Conservation (phyloP, 1,140 invertebrate genomes). For the Apis florea region DNA sequence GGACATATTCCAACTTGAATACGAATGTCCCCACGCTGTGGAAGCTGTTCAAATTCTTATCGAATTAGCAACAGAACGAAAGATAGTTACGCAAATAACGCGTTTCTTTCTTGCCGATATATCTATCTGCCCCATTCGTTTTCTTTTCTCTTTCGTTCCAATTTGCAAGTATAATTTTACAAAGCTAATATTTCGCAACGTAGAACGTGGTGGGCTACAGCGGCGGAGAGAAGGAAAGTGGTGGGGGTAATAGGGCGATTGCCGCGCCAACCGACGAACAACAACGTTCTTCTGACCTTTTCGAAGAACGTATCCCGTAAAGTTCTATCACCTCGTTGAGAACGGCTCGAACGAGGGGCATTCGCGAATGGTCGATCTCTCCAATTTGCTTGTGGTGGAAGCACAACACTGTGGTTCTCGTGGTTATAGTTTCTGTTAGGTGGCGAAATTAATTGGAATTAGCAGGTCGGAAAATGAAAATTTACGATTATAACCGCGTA, state of each 20-base stretch:
- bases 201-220: no score
- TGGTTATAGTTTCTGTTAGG: not conserved
- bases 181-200: not conserved
- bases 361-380: slow-evolving; percentile 3
- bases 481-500: not conserved
- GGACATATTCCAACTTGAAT: slow-evolving; percentile 21
- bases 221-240: no score
- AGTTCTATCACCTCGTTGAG: not conserved
- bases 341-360: not conserved
- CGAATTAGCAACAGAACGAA: not conserved
- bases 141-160: no score
- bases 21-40: not conserved
- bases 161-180: not conserved
- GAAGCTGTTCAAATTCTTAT: slow-evolving; percentile 12
- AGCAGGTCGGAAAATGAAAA: not conserved
- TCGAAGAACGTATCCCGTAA: not conserved
- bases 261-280: not conserved
- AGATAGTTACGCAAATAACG: not conserved
- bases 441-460: slow-evolving; percentile 16
- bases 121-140: no score
- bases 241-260: no score
- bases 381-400: not conserved
- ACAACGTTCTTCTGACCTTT: slow-evolving; percentile 4
- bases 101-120: not conserved
- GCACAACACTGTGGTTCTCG: not conserved